Base-by-base conservation (phyloP, 2,888 invertebrate species). In the Eupithecia exiguata region DNA sequence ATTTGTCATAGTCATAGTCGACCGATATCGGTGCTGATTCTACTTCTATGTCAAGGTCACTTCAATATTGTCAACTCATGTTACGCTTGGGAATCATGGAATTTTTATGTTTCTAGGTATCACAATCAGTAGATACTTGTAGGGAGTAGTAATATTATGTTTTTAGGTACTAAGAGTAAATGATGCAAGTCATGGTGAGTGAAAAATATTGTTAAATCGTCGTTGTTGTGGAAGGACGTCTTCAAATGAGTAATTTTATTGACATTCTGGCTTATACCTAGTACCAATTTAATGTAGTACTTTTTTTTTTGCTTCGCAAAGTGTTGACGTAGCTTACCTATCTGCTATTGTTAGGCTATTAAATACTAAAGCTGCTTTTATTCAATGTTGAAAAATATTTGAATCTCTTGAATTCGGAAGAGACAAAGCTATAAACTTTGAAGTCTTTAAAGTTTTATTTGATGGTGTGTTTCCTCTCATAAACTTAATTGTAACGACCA, bases 401-500 rank as follows among this genome's bases (percentile, higher is more conserved):
- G 4, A 53, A 21, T 53, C 21, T 21, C n/a, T 53, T 53, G n/a
- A 53, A 53, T 53, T 25, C 14, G n/a, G 10, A 53, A 53, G 53
- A 53, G 53, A 53, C 53, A 53, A 21, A 21, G 12, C 25, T 25
- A 58, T 58, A 12, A 25, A 14, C 58, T 14, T 58, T 25, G 14
- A 58, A 14, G 25, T 14, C 36, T 5, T 62, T 62, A 18, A 35
- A 62, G 3, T 25, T 25, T 58, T 35, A 86, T 80, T 81, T 80
- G 81, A 82, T 82, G 78, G 84, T 84, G 86, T 84, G 83, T 83
- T 82, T 80, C 76, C 78, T 84, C 83, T 84, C 86, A 80, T 88
- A 86, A 87, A 86, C 79, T 80, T 87, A 86, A 88, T 86, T 87
- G 86, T 58, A 85, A 88, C 82, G 87, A 86, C 82, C 86, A 83